phyloP scores from a whole-genome alignment of 1,140 invertebrate species.

The Drosophila ironensis region DNA sequence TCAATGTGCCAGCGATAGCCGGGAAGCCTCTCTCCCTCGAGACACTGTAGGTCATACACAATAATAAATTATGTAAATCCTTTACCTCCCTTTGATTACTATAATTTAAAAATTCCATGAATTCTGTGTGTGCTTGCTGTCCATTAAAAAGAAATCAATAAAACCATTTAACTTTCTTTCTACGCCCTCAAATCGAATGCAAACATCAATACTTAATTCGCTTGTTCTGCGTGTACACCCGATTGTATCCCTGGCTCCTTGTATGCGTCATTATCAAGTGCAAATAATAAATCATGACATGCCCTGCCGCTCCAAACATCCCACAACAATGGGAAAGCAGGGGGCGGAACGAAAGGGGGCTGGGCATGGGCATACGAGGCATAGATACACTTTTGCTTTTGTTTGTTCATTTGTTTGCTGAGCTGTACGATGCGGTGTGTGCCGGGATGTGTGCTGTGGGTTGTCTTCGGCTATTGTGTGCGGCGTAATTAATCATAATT shows the following conservation, averaged over 20 bases:
- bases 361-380: not conserved
- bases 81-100: too few relatives aligned
- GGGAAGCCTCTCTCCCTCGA: too few relatives aligned
- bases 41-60: too few relatives aligned
- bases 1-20: constrained; percentile 55
- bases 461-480: constrained; percentile 56
- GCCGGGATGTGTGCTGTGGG: constrained; percentile 1
- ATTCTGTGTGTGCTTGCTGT: too few relatives aligned
- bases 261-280: constrained; percentile 74
- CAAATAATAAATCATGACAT: constrained; percentile 78
- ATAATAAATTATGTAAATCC: too few relatives aligned
- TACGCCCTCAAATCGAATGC: too few relatives aligned
- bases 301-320: constrained; percentile 29
- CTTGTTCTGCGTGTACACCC: not conserved
- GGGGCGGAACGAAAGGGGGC: not conserved
- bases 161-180: too few relatives aligned
- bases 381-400: constrained; percentile 44
- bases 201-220: too few relatives aligned
- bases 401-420: constrained; percentile 52
- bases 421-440: constrained; percentile 7
- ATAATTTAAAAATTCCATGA: too few relatives aligned
- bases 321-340: constrained; percentile 7
- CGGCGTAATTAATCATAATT: constrained; percentile 75
- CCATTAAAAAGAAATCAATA: too few relatives aligned
- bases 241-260: constrained; percentile 16